Base-by-base conservation (phyloP, 1,140 invertebrate species). In the Drosophila lacteicornis region DNA sequence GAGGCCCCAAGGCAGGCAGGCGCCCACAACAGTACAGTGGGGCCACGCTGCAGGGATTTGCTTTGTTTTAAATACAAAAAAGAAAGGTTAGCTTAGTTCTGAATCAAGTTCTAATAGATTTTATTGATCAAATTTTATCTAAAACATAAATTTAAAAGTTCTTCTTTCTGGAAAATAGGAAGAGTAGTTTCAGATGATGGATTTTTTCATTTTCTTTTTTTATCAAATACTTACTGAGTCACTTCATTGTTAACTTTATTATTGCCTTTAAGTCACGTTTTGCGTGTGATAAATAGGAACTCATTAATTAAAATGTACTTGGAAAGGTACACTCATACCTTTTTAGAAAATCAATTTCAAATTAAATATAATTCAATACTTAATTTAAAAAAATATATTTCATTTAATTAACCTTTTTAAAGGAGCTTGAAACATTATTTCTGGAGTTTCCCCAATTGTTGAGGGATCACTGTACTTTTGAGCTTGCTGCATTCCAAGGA, bases 401-500 rank as follows among this genome's bases (percentile, higher is more conserved):
- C 5, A 30, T 30, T 30, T 6, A 30, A 6, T 7, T 30, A 30
- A 30, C 27, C 27, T 30, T 30, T 30, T 6, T 1, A 6, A 30
- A 33, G 8, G 30, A 8, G 8, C 6, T 7, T 7, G 3, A 9
- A 36, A 11, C 11, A 22, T 27, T 3, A 1, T 57, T 19, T 36
- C 33, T 22, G 13, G 3, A 27, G 7, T 13, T 25, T 15, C 2
- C 6, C 19, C 12, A 38, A 13, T 8, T 30, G 15, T 4, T 4
- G 22, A 36, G 19, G 25, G 56, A 17, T 27, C 22, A 79, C 58
- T 56, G 67, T 69, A 17, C 42, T 13, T 11, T 13, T 27, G 38
- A 75, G 60, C 79, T 57, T 59, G 62, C 75, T 80, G 79, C 79
- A 63, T 49, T 55, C 53, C 79, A 80, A 80, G 79, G 79, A 80